Conservation (phyloP, 2,797 vertebrate genomes). For the Gymnopithys bicolor region DNA sequence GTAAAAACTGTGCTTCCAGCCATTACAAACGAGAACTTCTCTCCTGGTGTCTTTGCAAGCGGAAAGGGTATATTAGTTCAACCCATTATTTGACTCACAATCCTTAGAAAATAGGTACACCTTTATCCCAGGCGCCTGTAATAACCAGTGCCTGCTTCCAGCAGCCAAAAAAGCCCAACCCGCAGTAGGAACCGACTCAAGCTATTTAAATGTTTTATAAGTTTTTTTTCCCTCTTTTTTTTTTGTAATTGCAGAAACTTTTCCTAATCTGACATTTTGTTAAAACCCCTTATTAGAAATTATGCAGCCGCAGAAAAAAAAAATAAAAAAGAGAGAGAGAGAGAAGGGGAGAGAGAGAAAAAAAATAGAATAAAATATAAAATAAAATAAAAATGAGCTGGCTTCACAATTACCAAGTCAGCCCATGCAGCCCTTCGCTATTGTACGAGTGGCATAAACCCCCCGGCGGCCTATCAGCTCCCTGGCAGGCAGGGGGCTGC, state of each 20-base stretch:
- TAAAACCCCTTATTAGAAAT: conserved; percentile 97
- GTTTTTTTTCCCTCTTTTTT: conserved; percentile 54
- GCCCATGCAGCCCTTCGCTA: conserved; percentile 96
- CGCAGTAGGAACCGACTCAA: conserved; percentile 81
- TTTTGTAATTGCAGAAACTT: conserved; percentile 92
- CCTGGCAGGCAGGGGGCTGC: conserved; percentile 99
- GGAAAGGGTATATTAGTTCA: conserved; percentile 22
- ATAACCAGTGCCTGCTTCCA: conserved; percentile 68
- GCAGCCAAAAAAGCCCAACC: conserved; percentile 65
- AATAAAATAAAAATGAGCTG: conserved; percentile 90
- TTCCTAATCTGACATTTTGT: conserved; percentile 96
- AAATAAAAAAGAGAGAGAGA: conserved; percentile 67
- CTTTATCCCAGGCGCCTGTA: conserved; percentile 47
- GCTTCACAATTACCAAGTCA: conserved; percentile 99
- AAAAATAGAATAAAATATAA: conserved; percentile 46
- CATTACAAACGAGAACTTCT: conserved; percentile 1
- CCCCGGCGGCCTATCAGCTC: conserved; percentile 99
- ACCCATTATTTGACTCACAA: conserved; percentile 54
- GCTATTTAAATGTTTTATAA: conserved; percentile 92
- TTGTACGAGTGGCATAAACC: conserved; percentile 99
- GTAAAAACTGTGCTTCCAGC: conserved; percentile 24
- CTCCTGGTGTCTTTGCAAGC: conserved; percentile 14
- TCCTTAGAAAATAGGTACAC: conserved; percentile 59
- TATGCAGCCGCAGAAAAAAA: conserved; percentile 83
- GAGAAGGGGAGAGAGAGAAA: accelerated